Evolutionary conservation across 2,888 invertebrate genomes (phyloP), one percentile per base, ranked within the genome.

Genomic region (Drosophila limbata): DNA sequence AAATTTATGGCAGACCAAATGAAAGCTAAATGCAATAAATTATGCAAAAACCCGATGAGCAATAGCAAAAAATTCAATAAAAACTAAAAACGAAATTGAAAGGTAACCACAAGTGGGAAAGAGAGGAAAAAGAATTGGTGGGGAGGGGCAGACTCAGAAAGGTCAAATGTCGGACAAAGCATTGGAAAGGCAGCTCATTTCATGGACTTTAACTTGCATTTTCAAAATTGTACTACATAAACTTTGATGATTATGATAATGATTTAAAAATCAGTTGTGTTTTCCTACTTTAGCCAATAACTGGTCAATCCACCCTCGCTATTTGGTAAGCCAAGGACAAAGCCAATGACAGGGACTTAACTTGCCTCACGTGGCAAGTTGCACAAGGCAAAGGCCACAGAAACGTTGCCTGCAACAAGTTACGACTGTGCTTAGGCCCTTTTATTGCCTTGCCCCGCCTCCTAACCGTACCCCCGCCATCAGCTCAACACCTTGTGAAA

Each of bases 21-120:
- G 67, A 71, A 77, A 88, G 69, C 75, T 80, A 80, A 88, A 75
- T 82, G 88, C 83, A 85, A 83, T 88, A 85, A 88, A 85, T 88
- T 88, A 83, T 83, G 85, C 88, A 83, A 85, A 48, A 70, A 42
- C 15, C 37, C 70, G 60, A 63, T 73, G 76, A 73, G 57, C 39
- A 53, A 67, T 39, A 48, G 56, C 61, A 53, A 31, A 57, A 55
- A 61, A 65, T 64, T 60, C 42, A 59, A 60, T n/a, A 25, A 73
- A 62, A 25, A 21, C 35, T 15, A 48, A 59, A 53, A 77, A 83
- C 60, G 52, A 69, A 71, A 68, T 67, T 44, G 57, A 77, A 77
- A 74, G 65, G 48, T 53, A 63, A 70, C 13, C 44, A n/a, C 28
- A 5, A 61, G n/a, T 25, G 4, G 10, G 13, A 1, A 8, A 57